Conservation (phyloP, 2,113 vertebrate species). For the Phrynosoma blainvillii region DNA sequence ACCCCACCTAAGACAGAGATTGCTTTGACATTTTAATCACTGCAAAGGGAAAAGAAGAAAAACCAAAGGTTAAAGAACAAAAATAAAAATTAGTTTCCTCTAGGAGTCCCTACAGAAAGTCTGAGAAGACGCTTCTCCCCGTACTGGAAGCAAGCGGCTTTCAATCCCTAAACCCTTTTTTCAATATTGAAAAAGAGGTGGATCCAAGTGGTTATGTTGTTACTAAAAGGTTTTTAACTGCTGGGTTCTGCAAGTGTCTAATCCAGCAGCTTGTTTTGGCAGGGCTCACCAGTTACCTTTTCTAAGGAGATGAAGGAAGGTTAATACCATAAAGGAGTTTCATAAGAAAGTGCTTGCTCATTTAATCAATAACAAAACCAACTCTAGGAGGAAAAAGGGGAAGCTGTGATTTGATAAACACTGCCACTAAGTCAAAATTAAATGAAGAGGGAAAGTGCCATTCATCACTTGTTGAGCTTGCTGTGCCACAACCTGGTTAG, state of each 20-base stretch:
- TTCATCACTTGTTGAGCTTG: background rate
- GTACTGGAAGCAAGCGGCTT: background rate
- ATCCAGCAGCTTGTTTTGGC: background rate
- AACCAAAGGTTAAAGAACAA: constrained; percentile 7
- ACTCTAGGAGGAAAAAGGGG: constrained; percentile 41
- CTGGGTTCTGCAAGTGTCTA: background rate
- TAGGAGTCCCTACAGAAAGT: background rate
- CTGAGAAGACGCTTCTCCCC: background rate
- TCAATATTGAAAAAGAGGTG: background rate
- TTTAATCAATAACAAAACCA: constrained; percentile 41
- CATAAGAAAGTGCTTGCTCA: constrained; percentile 21
- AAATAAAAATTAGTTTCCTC: constrained; percentile 1
- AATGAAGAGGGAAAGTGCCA: constrained; percentile 29
- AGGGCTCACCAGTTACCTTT: background rate
- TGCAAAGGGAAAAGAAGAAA: background rate
- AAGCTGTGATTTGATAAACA: constrained; percentile 37
- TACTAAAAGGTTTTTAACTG: background rate
- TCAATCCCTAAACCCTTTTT: background rate
- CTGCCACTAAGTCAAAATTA: constrained; percentile 14
- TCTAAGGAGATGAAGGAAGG: background rate
- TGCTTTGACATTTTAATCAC: constrained; percentile 1
- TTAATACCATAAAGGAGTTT: background rate
- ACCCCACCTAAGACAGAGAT: background rate
- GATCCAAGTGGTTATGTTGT: background rate
- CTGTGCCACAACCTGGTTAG: background rate